phyloP scores from a whole-genome alignment of 2,113 vertebrate genomes.

The Nansenia antarctica region DNA sequence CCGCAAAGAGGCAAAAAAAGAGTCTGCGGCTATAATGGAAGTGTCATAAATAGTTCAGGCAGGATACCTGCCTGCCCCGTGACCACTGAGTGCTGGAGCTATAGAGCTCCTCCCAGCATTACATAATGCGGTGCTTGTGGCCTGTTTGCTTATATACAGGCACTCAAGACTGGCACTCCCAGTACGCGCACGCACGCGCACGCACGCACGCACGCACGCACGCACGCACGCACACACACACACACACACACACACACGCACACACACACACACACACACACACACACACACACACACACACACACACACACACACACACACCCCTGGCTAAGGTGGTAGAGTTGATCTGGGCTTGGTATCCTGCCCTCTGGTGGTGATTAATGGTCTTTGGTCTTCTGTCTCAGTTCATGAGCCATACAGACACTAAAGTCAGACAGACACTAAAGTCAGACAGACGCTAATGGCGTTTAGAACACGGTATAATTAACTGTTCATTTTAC shows the following conservation, averaged over 20 bases:
- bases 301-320: background rate
- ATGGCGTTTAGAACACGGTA: too few species aligned
- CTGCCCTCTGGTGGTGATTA: slow-evolving; percentile 6
- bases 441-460: too few species aligned
- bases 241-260: too few species aligned
- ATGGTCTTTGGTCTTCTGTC: background rate
- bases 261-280: too few species aligned
- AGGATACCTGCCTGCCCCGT: slow-evolving; percentile 48
- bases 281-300: too few species aligned
- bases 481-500: too few species aligned
- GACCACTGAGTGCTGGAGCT: slow-evolving; percentile 40
- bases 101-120: slow-evolving; percentile 50
- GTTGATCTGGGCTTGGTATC: background rate
- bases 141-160: slow-evolving; percentile 41
- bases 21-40: slow-evolving; percentile 58
- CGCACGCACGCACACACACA: too few species aligned
- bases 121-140: slow-evolving; percentile 47
- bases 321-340: background rate
- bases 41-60: slow-evolving; percentile 68
- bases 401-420: background rate
- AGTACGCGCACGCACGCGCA: too few species aligned
- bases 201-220: too few species aligned
- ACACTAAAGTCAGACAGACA: background rate
- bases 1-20: slow-evolving; percentile 39
- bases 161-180: slow-evolving; percentile 9